phyloP scores from a whole-genome alignment of 2,797 vertebrate genomes.

The Pseudochirops cupreus region DNA sequence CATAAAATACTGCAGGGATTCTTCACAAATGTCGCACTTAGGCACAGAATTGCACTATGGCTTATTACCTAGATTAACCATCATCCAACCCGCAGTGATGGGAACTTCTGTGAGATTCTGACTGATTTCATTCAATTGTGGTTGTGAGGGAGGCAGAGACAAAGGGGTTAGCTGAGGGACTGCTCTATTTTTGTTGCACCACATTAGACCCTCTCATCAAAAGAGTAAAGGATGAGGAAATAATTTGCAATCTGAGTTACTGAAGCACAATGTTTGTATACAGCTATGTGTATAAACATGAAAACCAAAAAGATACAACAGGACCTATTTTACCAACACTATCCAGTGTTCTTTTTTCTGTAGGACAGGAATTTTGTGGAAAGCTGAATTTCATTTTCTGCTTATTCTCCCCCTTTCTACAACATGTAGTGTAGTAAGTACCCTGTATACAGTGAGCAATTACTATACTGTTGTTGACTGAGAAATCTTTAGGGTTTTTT shows the following conservation, averaged over 20 bases:
- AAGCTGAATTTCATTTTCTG: not conserved
- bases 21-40: conserved; percentile 7
- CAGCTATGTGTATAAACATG: not conserved
- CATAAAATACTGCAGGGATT: conserved; percentile 7
- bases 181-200: not conserved
- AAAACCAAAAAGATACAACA: not conserved
- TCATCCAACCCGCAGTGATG: not conserved
- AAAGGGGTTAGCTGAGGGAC: not conserved
- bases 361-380: not conserved
- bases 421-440: not conserved
- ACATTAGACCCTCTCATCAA: not conserved
- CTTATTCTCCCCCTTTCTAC: not conserved
- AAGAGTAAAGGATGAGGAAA: not conserved
- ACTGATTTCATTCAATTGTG: not conserved
- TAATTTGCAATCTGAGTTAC: not conserved
- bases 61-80: not conserved
- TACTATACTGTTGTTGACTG: not conserved
- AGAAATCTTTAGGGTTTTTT: not conserved
- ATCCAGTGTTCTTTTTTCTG: not conserved
- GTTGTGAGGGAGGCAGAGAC: not conserved
- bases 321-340: not conserved
- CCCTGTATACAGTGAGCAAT: not conserved
- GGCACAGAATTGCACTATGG: not conserved
- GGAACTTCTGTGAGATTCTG: not conserved
- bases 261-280: not conserved